Conservation (phyloP, 2,797 vertebrate species). For the Tangara arthus region DNA sequence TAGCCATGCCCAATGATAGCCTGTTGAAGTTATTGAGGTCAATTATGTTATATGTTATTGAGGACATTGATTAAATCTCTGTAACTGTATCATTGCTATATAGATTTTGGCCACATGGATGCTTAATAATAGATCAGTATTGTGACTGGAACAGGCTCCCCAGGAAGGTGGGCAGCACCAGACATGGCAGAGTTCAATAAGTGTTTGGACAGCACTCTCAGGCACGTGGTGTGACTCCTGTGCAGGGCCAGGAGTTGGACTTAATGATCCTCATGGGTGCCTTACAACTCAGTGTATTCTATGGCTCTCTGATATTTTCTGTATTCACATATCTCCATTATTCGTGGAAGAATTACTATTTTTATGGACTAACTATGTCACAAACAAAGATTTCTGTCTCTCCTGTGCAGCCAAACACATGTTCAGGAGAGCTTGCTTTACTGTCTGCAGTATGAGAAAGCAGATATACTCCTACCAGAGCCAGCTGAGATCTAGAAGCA, state of each 20-base stretch:
- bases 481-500: background rate
- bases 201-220: background rate
- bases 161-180: background rate
- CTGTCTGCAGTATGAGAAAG: background rate
- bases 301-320: background rate
- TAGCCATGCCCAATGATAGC: background rate
- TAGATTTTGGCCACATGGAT: background rate
- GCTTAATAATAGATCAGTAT: background rate
- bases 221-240: background rate
- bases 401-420: accelerated
- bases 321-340: background rate
- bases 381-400: background rate
- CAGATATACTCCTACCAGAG: background rate
- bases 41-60: background rate
- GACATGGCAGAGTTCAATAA: background rate
- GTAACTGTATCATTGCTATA: background rate
- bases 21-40: background rate
- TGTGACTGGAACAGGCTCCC: background rate
- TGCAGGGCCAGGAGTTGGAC: background rate
- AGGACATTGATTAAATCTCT: background rate
- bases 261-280: background rate
- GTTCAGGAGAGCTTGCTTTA: background rate
- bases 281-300: background rate
- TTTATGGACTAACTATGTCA: background rate
- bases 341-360: accelerated